Conservation (phyloP, 2,797 vertebrate genomes). For the Rhynchonycteris naso region DNA sequence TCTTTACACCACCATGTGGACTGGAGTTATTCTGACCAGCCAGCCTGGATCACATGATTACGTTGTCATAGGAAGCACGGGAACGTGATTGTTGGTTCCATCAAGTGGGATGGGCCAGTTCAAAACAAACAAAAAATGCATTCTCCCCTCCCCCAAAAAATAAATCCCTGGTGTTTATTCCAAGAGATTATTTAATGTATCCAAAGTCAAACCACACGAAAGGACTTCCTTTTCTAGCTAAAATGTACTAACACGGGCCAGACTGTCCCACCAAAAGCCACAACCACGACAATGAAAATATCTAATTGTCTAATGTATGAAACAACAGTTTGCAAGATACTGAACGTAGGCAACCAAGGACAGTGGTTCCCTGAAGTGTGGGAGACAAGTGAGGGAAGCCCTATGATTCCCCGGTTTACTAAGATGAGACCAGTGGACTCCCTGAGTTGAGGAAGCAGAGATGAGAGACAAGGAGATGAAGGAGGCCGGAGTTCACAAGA, state of each 20-base stretch:
- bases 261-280: not conserved
- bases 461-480: not conserved
- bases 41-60: not conserved
- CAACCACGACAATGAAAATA: not conserved
- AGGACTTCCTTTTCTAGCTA: not conserved
- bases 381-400: not conserved
- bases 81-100: not conserved
- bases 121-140: not conserved
- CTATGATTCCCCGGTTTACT: accelerated
- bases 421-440: not conserved
- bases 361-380: not conserved
- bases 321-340: not conserved
- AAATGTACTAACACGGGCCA: not conserved
- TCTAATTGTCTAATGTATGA: not conserved
- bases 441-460: not conserved
- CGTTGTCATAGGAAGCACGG: not conserved
- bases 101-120: not conserved
- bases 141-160: not conserved
- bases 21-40: not conserved
- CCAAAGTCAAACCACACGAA: not conserved
- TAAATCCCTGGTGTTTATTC: not conserved
- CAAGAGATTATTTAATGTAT: not conserved
- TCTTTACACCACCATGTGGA: no score
- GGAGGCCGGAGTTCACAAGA: not conserved
- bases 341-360: not conserved